These are phyloP conservation scores for Dendrocopos noguchii DNA, from an alignment of 2,113 vertebrate genomes.

Conservation along the genomic window DNA sequence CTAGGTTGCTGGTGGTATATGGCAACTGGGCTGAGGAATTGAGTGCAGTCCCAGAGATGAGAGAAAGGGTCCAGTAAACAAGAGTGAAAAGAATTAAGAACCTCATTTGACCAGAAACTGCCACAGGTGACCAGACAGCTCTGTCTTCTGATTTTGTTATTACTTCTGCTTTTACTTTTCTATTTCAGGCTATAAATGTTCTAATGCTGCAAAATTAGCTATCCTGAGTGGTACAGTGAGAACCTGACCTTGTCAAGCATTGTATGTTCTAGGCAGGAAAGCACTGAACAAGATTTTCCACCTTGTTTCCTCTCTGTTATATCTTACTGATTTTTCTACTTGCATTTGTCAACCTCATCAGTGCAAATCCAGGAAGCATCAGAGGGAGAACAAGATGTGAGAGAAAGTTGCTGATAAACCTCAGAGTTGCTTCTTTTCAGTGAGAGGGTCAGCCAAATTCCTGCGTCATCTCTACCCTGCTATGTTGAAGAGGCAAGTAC, in stretches of 20 bases:
- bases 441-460: background rate
- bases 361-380: background rate
- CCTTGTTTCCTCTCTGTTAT: background rate
- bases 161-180: background rate
- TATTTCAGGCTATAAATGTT: background rate
- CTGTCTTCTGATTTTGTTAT: background rate
- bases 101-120: background rate
- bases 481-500: background rate
- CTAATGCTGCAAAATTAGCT: background rate
- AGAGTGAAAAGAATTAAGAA: background rate
- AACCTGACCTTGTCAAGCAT: conserved; percentile 42
- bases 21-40: background rate
- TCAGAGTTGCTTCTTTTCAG: background rate
- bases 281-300: background rate
- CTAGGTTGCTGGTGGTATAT: background rate
- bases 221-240: background rate
- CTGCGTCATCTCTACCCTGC: background rate
- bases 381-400: background rate
- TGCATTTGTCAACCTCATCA: background rate
- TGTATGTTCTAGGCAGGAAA: conserved; percentile 12
- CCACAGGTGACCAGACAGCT: background rate
- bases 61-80: background rate
- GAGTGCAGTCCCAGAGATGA: background rate
- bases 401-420: background rate
- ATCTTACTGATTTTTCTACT: background rate